These are phyloP conservation scores for Acipenser ruthenus DNA, from an alignment of 2,797 vertebrate genomes.

Conservation along the genomic window DNA sequence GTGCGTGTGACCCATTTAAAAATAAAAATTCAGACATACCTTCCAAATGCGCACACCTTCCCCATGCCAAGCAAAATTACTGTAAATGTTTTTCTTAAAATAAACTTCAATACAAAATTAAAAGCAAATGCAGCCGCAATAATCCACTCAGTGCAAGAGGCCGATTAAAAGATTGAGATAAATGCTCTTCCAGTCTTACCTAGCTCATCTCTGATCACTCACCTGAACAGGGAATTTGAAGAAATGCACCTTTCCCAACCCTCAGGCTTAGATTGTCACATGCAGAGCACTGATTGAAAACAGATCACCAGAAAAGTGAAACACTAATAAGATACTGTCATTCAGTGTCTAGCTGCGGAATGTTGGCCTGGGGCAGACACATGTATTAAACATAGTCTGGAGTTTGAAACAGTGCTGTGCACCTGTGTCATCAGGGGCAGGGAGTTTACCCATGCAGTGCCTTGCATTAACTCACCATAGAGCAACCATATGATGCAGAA, in stretches of 20 bases:
- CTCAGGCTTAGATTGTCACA: not conserved
- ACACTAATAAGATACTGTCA: not conserved
- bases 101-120: too few species aligned
- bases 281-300: not conserved
- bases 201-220: not conserved
- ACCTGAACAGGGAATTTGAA: not conserved
- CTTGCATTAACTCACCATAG: too few species aligned
- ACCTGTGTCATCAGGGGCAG: too few species aligned
- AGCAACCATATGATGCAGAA: too few species aligned
- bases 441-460: too few species aligned
- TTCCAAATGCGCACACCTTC: too few species aligned
- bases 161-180: not conserved
- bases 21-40: too few species aligned
- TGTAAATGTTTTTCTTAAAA: too few species aligned
- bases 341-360: not conserved
- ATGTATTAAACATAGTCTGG: not conserved
- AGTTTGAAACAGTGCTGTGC: too few species aligned
- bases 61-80: too few species aligned
- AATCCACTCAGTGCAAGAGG: not conserved
- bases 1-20: too few species aligned
- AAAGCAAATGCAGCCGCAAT: too few species aligned
- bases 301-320: not conserved
- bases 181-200: not conserved
- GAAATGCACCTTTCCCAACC: not conserved
- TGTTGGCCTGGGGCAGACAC: not conserved